Base-by-base conservation (phyloP, 2,888 invertebrate species). In the Merodon equestris region DNA sequence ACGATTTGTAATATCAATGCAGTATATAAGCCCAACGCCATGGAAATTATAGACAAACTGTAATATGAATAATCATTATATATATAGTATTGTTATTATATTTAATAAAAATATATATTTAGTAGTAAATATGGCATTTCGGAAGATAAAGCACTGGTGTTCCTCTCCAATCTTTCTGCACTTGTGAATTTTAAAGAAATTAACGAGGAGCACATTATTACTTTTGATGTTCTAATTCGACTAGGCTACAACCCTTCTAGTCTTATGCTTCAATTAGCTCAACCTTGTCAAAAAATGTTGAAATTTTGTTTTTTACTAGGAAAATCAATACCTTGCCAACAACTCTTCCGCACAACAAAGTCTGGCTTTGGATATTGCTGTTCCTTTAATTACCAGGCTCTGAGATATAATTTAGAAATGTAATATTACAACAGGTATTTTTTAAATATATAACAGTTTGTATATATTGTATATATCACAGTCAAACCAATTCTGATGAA, bases 1-100 rank as follows among this genome's bases (percentile, higher is more conserved):
- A 93, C 93, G 0, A 88, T 93, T 63, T 93, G 93, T 84, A 90
- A 91, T 83, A 86, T 92, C 44, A 93, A 93, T 84, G 86, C 90
- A 40, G 89, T 93, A 9, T 92, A 93, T 0, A 89, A 87, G 27
- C 88, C 84, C 36, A 89, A 89, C 34, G 90, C 91, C 0, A 83
- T 83, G 9, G 75, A 83, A 0, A 88, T 92, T 14, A 88, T 91
- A 3, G 76, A 88, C 40, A 88, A 88, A 61, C 82, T 92, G 93
- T 93, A 84, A 91, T 91, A 40, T 19, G 9, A 7, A 1, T 34
- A 38, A 12, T n/a, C n/a, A n/a, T n/a, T n/a, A n/a, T 9, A 38
- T 17, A 40, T 40, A 40, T n/a, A 40, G 3, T 40, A n/a, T 36
- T 36, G 10, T 10, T 36, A 7, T 36, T n/a, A 40, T 40, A 7